Conservation (phyloP, 2,888 invertebrate genomes). For the Mylabris sibirica region DNA sequence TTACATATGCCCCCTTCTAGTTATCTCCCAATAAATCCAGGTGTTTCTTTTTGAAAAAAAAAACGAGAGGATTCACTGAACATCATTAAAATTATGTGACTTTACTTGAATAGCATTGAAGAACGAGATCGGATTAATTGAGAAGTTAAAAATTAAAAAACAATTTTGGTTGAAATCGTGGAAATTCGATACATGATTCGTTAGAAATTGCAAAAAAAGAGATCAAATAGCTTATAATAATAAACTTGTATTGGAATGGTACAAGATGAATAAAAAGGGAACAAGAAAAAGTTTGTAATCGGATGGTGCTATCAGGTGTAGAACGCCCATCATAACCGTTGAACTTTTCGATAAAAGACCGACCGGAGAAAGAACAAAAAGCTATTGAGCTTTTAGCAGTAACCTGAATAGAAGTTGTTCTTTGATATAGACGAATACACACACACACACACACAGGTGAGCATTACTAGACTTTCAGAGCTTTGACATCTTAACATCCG, state of each 20-base stretch:
- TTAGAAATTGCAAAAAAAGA: constrained; percentile 18
- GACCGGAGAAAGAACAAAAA: constrained; percentile 44
- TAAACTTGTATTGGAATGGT: constrained; percentile 45
- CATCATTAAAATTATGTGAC: constrained; percentile 41
- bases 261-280: constrained; percentile 42
- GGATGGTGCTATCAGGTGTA: constrained; percentile 52
- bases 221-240: constrained; percentile 49
- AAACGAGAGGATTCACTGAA: constrained; percentile 17
- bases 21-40: constrained; percentile 44
- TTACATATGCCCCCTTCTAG: constrained; percentile 19
- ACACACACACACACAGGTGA: constrained; percentile 30
- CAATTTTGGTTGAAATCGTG: constrained; percentile 19
- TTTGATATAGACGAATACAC: too few relatives aligned
- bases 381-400: constrained; percentile 41
- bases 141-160: constrained; percentile 40
- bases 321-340: constrained; percentile 52
- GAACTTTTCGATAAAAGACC: constrained; percentile 36
- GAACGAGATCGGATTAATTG: constrained; percentile 42
- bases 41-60: constrained; percentile 44
- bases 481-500: constrained; percentile 39
- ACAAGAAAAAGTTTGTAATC: constrained; percentile 37
- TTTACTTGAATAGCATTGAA: constrained; percentile 48
- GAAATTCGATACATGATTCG: constrained; percentile 22
- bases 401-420: constrained; percentile 41
- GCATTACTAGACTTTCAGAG: constrained; percentile 33